These are phyloP conservation scores for Lasiurus cinereus DNA, from an alignment of 2,113 vertebrate species.

Conservation along the genomic window DNA sequence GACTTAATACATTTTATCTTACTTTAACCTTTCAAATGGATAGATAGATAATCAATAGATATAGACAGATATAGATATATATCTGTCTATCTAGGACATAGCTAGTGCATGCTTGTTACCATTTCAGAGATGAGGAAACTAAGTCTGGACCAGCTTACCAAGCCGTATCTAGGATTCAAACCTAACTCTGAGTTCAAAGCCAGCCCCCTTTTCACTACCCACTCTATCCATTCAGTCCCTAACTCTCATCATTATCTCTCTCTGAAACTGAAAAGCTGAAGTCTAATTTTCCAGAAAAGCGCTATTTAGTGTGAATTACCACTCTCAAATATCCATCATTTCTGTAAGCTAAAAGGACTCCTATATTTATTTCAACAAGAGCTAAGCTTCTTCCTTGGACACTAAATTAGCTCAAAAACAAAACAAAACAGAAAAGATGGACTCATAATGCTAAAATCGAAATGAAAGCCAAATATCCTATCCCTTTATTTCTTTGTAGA, in stretches of 20 bases:
- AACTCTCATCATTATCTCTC: background rate
- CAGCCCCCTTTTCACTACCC: background rate
- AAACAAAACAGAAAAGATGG: conserved; percentile 34
- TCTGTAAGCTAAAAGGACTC: conserved; percentile 42
- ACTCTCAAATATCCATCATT: background rate
- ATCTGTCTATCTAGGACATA: background rate
- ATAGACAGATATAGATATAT: background rate
- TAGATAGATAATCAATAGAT: background rate
- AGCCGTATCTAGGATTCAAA: background rate
- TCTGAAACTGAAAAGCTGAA: conserved; percentile 41
- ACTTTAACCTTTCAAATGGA: background rate
- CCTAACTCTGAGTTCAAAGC: background rate
- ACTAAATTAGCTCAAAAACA: conserved; percentile 48
- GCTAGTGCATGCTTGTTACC: background rate
- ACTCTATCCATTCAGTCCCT: background rate
- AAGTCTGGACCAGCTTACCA: background rate
- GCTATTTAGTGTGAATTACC: background rate
- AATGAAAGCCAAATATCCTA: conserved; percentile 46
- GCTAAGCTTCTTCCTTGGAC: background rate
- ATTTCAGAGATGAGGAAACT: conserved; percentile 35
- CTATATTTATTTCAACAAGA: conserved; percentile 54
- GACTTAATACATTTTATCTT: background rate
- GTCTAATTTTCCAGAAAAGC: conserved; percentile 29
- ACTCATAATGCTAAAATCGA: conserved; percentile 11
- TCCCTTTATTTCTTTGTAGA: conserved; percentile 45